Evolutionary conservation across 35 echinoderm and acorn worm species (phyloP).

Genomic region (Heliocidaris erythrogramma): DNA sequence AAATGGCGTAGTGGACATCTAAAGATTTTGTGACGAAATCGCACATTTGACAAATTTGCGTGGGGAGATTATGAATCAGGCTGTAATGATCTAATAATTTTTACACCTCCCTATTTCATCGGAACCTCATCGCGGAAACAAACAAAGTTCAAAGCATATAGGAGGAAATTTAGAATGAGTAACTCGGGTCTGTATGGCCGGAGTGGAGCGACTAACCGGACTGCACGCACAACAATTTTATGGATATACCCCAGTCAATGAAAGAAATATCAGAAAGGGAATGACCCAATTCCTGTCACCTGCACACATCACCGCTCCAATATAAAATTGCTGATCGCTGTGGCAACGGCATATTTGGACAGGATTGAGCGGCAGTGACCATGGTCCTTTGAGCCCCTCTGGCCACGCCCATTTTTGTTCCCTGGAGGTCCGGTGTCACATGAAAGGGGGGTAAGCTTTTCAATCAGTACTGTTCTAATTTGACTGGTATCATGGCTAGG

Average conservation of each 20-base stretch:
- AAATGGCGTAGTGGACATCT: no score
- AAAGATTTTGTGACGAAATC: no score
- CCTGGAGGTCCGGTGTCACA: background rate
- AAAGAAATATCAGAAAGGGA: conserved; percentile 11
- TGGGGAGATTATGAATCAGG: no score
- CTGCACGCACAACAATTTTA: conserved; percentile 2
- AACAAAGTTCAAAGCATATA: background rate
- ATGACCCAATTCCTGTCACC: conserved; percentile 36
- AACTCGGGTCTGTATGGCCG: background rate
- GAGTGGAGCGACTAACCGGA: background rate
- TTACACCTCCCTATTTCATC: no score
- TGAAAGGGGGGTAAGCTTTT: background rate
- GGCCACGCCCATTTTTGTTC: conserved; percentile 27
- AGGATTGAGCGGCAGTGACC: conserved; percentile 14
- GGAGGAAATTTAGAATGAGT: background rate
- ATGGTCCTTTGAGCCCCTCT: background rate
- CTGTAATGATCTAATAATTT: no score
- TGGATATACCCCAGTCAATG: background rate
- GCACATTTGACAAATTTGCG: no score
- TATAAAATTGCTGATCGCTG: conserved; percentile 13
- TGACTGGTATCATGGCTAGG: background rate
- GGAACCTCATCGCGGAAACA: no score
- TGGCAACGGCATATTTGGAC: conserved; percentile 38
- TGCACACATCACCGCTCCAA: background rate
- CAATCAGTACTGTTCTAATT: conserved; percentile 12